Evolutionary conservation across 2,113 vertebrate species (phyloP).

Genomic region (Proterorhinus semilunaris): DNA sequence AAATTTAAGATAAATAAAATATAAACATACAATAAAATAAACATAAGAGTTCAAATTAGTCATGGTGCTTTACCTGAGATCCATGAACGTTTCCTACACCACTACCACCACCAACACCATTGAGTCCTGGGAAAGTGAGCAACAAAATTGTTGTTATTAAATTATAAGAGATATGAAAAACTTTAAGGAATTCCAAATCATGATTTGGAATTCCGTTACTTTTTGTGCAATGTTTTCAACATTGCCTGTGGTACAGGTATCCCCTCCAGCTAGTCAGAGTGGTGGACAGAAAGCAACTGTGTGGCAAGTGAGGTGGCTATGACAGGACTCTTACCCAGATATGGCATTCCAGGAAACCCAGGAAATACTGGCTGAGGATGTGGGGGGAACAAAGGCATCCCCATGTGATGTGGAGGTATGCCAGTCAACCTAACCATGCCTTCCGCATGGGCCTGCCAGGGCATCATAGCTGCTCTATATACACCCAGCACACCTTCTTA

Average conservation of each 20-base stretch:
- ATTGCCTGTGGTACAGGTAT: constrained; percentile 76
- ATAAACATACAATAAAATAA: not conserved
- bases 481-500: constrained; percentile 91
- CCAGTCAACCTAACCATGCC: constrained; percentile 94
- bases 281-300: constrained; percentile 81
- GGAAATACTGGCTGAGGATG: constrained; percentile 87
- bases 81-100: constrained; percentile 84
- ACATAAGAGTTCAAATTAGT: not conserved
- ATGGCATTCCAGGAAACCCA: constrained; percentile 86
- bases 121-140: constrained; percentile 74
- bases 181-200: constrained; percentile 14
- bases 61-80: constrained; percentile 83
- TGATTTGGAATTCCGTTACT: not conserved
- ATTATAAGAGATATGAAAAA: not conserved
- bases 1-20: no score
- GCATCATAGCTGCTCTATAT: constrained; percentile 88
- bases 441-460: constrained; percentile 86
- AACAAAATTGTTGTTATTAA: constrained; percentile 33
- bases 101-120: constrained; percentile 81
- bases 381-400: constrained; percentile 85
- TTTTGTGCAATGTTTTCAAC: constrained; percentile 19
- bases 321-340: constrained; percentile 88
- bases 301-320: constrained; percentile 57
- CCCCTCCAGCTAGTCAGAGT: constrained; percentile 78
- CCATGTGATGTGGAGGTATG: constrained; percentile 91